Evolutionary conservation across 2,797 vertebrate species (phyloP), one percentile per base, ranked within the genome.

Genomic region (Falco naumanni): DNA sequence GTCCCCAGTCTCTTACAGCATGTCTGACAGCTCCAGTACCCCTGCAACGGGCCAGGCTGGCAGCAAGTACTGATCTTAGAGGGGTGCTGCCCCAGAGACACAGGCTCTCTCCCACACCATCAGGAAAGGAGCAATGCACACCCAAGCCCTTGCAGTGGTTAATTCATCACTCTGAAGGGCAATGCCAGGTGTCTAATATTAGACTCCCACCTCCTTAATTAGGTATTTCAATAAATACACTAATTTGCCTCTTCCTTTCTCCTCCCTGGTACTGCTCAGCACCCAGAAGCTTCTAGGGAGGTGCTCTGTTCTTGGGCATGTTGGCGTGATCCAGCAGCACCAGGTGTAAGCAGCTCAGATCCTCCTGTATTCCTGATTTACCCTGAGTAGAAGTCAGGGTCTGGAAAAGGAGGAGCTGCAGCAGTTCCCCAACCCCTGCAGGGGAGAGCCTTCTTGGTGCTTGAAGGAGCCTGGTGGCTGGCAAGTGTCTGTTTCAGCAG

Each of bases 201-300:
- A 94, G 69, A 75, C 28, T 89, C 48, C 79, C 76, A 84, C 85
- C 64, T 95, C 50, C 72, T 91, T 91, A 77, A 88, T 93, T 75
- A 93, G 82, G 64, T 41, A 60, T 29, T 86, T 80, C 69, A 89
- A 47, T 77, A 91, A 91, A 93, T 24, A 87, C 76, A 74, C 28
- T 64, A 56, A 24, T 57, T 85, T 60, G 21, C 53, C 17, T 53
- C 54, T 80, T 75, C 11, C 19, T 63, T 64, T 39, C 11, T 11
- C 19, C 13, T 69, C 6, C 4, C 69, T 53, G 45, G 72, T 50
- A 56, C 34, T 1, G 65, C 53, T 77, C 43, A 64, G 60, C 88
- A 59, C 50, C 39, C 25, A 51, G 70, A 75, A 57, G 16, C 13
- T 81, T 53, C 63, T 34, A 74, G 79, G 64, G 43, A 85, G 21